Conservation (phyloP, 2,797 vertebrate species). For the Pantherophis vulpinus region DNA sequence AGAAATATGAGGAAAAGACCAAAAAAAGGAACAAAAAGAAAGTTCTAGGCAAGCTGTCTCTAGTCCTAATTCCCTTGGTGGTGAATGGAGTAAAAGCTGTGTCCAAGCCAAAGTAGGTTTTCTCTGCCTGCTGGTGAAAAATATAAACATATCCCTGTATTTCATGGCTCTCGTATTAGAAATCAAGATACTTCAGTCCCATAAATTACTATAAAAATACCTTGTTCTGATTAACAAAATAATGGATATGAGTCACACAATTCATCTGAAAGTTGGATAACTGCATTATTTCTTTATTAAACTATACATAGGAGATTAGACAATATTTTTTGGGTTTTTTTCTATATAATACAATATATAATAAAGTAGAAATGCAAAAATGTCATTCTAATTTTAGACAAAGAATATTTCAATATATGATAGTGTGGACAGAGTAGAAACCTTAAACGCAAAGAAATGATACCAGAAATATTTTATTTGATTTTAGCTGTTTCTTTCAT, state of each 20-base stretch:
- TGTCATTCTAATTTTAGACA: slow-evolving; percentile 19
- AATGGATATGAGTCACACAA: neutral
- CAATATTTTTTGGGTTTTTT: neutral
- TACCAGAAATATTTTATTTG: slow-evolving; percentile 68
- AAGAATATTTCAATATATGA: slow-evolving; percentile 31
- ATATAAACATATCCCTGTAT: neutral
- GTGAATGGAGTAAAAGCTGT: neutral
- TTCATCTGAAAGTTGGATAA: neutral
- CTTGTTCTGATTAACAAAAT: neutral
- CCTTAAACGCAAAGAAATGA: slow-evolving; percentile 20
- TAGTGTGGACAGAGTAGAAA: slow-evolving; percentile 24
- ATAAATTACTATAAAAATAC: neutral
- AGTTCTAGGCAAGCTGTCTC: neutral
- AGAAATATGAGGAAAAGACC: neutral
- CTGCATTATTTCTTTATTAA: neutral
- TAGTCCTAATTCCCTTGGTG: neutral
- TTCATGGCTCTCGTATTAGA: neutral
- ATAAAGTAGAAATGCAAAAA: neutral
- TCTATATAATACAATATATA: neutral
- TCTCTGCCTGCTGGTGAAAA: neutral
- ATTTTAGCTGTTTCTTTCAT: slow-evolving; percentile 70
- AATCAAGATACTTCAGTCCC: neutral
- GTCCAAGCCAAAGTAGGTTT: neutral
- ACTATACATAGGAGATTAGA: neutral
- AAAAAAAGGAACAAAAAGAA: neutral